Conservation (phyloP, 2,888 invertebrate genomes). For the Imbricaverruca yamaguchii region DNA sequence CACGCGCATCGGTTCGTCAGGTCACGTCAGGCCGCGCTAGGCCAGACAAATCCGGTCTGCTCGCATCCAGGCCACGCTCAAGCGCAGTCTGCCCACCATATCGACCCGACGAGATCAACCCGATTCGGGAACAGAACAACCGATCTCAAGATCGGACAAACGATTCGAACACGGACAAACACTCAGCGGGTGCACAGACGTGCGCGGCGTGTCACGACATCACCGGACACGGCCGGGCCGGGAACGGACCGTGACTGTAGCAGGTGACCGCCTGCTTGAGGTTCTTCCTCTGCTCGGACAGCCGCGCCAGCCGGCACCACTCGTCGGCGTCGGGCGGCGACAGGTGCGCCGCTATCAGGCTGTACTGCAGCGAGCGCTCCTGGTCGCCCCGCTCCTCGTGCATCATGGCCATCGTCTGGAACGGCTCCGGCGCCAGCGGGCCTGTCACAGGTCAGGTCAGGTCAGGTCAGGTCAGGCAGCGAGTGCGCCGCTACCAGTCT, state of each 20-base stretch:
- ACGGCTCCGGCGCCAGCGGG: conserved; percentile 81
- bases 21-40: too few species aligned
- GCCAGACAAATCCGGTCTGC: too few species aligned
- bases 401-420: conserved; percentile 78
- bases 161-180: too few species aligned
- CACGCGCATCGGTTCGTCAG: too few species aligned
- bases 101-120: too few species aligned
- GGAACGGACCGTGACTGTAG: conserved; percentile 54
- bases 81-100: too few species aligned
- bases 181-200: too few species aligned
- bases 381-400: conserved; percentile 68
- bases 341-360: conserved; percentile 75
- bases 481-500: conserved; percentile 77
- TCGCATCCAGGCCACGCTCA: too few species aligned
- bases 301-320: conserved; percentile 75
- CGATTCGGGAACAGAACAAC: too few species aligned
- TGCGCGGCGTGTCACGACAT: too few species aligned
- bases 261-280: conserved; percentile 70
- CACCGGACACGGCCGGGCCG: too few species aligned
- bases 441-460: conserved; percentile 39
- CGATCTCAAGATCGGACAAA: too few species aligned
- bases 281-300: conserved; percentile 64
- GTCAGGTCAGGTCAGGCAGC: conserved; percentile 43
- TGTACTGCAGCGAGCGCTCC: conserved; percentile 75
- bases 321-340: conserved; percentile 70